These are phyloP conservation scores for Mystacornis crossleyi DNA, from an alignment of 2,113 vertebrate species.

Conservation along the genomic window DNA sequence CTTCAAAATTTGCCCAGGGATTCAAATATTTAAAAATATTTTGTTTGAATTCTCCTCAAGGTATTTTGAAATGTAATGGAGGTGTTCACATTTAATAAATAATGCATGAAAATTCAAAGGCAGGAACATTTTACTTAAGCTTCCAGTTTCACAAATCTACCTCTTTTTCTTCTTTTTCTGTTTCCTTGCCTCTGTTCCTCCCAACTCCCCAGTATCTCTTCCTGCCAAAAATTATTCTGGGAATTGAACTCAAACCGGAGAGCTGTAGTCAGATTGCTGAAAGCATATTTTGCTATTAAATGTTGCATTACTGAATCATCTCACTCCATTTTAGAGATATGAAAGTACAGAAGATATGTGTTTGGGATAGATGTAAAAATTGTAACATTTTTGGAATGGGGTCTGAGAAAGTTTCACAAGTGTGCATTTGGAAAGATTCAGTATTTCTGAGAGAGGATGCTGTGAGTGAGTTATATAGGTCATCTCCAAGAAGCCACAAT, in stretches of 20 bases:
- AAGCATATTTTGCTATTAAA: not conserved
- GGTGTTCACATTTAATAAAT: slow-evolving; percentile 8
- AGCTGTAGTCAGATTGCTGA: not conserved
- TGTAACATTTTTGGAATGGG: not conserved
- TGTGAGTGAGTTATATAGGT: slow-evolving; percentile 9
- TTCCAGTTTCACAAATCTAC: not conserved
- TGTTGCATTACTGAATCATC: not conserved
- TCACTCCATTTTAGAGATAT: not conserved
- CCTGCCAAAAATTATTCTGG: not conserved
- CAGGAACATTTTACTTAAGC: not conserved
- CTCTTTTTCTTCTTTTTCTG: not conserved
- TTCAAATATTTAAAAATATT: not conserved
- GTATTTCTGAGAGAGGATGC: not conserved
- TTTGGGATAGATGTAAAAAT: not conserved
- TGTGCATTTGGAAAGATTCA: not conserved
- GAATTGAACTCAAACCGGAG: not conserved
- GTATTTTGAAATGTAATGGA: not conserved
- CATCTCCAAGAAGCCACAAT: not conserved
- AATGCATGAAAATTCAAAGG: not conserved
- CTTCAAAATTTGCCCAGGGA: not conserved
- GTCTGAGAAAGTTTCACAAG: not conserved
- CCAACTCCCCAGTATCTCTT: not conserved
- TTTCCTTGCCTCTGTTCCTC: not conserved
- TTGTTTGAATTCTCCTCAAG: slow-evolving; percentile 15
- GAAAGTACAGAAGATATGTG: not conserved